Conservation (phyloP, 2,888 invertebrate genomes). For the Diaphora mendica region DNA sequence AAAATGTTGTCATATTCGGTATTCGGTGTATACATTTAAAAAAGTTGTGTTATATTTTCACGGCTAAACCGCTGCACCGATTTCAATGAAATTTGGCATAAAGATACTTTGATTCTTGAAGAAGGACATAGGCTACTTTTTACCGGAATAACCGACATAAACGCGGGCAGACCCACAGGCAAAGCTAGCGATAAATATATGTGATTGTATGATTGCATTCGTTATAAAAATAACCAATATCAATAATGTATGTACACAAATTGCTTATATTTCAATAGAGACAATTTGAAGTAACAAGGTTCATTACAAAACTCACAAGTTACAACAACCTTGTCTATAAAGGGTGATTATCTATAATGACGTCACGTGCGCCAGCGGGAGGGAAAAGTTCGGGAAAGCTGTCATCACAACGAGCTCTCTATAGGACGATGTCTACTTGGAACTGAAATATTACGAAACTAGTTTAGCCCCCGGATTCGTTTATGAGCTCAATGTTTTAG, state of each 20-base stretch:
- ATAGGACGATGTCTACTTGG: not conserved
- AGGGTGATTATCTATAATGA: constrained; percentile 10
- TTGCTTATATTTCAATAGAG: not conserved
- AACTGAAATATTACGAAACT: not conserved
- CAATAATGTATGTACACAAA: not conserved
- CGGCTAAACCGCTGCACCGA: too few relatives aligned
- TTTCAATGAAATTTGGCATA: too few relatives aligned
- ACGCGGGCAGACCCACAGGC: too few relatives aligned
- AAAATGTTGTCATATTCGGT: too few relatives aligned
- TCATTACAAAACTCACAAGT: not conserved
- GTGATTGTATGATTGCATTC: not conserved
- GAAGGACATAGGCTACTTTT: too few relatives aligned
- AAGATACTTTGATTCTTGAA: too few relatives aligned
- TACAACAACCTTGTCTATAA: not conserved
- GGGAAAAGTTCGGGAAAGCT: not conserved
- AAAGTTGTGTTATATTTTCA: too few relatives aligned
- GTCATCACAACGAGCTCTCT: not conserved
- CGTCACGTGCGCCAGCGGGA: constrained; percentile 10
- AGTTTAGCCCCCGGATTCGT: not conserved
- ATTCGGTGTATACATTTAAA: too few relatives aligned
- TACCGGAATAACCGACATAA: too few relatives aligned
- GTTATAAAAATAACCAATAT: not conserved
- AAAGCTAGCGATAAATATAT: too few relatives aligned
- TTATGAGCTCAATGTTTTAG: not conserved
- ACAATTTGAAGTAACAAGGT: not conserved